These are phyloP conservation scores for Taeniopygia guttata DNA, from an alignment of 2,797 vertebrate species.

Conservation along the genomic window DNA sequence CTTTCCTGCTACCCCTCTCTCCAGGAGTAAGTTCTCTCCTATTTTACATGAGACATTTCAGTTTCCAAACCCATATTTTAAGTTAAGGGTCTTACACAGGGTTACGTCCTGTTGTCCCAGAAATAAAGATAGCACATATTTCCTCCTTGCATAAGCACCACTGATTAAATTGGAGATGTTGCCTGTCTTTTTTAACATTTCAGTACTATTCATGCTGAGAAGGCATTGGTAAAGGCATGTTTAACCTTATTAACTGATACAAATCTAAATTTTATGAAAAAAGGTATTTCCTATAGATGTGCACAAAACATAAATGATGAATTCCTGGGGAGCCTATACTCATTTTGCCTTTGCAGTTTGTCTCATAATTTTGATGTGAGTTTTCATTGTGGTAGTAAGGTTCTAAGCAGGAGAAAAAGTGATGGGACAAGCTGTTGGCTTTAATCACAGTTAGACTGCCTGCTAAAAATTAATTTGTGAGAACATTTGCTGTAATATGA, in stretches of 20 bases:
- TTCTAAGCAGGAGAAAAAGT: not conserved
- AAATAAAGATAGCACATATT: not conserved
- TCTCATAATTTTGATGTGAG: not conserved
- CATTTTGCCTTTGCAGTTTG: not conserved
- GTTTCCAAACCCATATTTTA: not conserved
- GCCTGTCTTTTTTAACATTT: not conserved
- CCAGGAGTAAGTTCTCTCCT: not conserved
- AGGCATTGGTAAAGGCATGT: not conserved
- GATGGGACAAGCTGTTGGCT: not conserved
- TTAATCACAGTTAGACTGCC: constrained; percentile 1
- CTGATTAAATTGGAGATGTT: not conserved
- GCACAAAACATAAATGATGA: not conserved
- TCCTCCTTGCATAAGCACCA: not conserved
- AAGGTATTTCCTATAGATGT: not conserved
- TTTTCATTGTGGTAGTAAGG: not conserved
- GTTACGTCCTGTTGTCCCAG: not conserved
- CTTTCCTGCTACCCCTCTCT: not conserved
- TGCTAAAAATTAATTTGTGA: not conserved
- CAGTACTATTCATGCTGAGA: not conserved
- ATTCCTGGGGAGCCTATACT: not conserved
- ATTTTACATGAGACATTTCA: not conserved
- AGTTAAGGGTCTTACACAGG: not conserved
- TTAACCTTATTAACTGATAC: not conserved
- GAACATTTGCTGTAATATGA: not conserved
- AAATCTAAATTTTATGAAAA: not conserved